Conservation (phyloP, 2,888 invertebrate genomes). For the Pseudoips prasinana region DNA sequence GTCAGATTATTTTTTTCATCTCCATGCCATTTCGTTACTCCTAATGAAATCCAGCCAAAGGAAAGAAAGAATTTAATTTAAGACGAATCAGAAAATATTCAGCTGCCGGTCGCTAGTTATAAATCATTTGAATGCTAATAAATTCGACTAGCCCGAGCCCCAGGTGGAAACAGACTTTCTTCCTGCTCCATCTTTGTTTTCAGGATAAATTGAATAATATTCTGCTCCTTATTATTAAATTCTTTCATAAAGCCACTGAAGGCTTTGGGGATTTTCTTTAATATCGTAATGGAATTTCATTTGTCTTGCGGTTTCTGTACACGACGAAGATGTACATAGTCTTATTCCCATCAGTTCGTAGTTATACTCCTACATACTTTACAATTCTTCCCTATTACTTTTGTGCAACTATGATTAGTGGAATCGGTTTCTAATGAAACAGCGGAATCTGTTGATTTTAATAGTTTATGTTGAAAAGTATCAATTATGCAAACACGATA, state of each 20-base stretch:
- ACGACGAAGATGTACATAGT: constrained; percentile 44
- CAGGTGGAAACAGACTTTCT: constrained; percentile 75
- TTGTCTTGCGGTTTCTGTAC: constrained; percentile 56
- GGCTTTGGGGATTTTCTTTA: constrained; percentile 72
- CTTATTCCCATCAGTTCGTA: constrained; percentile 38
- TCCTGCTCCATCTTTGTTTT: constrained; percentile 74
- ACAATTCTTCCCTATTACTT: constrained; percentile 36
- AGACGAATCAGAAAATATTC: constrained; percentile 81
- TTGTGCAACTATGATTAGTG: constrained; percentile 28
- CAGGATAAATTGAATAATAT: constrained; percentile 74
- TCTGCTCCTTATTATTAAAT: constrained; percentile 75
- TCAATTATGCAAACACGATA: too few relatives aligned
- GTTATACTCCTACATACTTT: constrained; percentile 30
- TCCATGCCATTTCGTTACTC: constrained; percentile 71
- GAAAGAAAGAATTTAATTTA: constrained; percentile 81
- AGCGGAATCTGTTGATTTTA: too few relatives aligned
- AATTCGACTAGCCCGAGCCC: constrained; percentile 73
- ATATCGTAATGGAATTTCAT: constrained; percentile 75
- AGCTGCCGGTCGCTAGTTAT: constrained; percentile 79
- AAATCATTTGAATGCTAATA: constrained; percentile 83
- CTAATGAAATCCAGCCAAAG: constrained; percentile 80
- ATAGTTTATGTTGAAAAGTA: too few relatives aligned
- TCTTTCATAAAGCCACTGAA: constrained; percentile 71
- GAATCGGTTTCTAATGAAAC: too few relatives aligned
- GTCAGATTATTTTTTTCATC: constrained; percentile 73